Base-by-base conservation (phyloP, 37 sponge, comb jelly and placozoan genomes). In the Axinella damicornis region DNA sequence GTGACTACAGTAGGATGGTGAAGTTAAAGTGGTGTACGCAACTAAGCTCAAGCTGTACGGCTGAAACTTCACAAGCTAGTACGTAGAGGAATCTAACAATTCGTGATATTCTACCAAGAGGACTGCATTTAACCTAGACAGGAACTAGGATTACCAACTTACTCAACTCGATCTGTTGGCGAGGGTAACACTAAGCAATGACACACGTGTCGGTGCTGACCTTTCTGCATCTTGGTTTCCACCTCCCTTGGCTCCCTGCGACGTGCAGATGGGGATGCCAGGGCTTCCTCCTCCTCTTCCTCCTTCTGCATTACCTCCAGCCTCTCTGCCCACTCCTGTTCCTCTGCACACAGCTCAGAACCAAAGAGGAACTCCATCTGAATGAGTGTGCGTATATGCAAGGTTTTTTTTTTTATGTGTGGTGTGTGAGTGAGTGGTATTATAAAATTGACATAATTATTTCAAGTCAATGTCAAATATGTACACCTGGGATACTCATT, bases 211-310 rank as follows among this genome's bases (percentile, higher is more conserved):
- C 25, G 4, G 5, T 61, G 25, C 53, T 38, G 72, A 82, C 82
- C 82, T 82, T 82, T 83, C 66, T 83, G 41, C 32, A 83, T 21
- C 33, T 81, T 57, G 20, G 22, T 33, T 13, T 77, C 78, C 54
- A 18, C 22, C n/a, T 54, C 64, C 9, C 46, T 72, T 20, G n/a
- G n/a, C n/a, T n/a, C n/a, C n/a, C n/a, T n/a, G n/a, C 9, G 6
- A 38, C 21, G 28, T 13, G 65, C 65, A 21, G 65, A 30, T 28
- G 21, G 28, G 15, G 65, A 64, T 13, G 65, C 57, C 21, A 62
- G 0, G 37, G 35, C 61, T 17, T n/a, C 31, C 22, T 58, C 64
- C 9, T 46, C 46, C 83, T 83, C 84, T 53, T 46, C 72, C 41
- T 83, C 75, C n/a, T 64, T 62, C 62, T n/a, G 32, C 21, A 24